Conservation (phyloP, 2,113 vertebrate genomes). For the Gymnorhina tibicen region DNA sequence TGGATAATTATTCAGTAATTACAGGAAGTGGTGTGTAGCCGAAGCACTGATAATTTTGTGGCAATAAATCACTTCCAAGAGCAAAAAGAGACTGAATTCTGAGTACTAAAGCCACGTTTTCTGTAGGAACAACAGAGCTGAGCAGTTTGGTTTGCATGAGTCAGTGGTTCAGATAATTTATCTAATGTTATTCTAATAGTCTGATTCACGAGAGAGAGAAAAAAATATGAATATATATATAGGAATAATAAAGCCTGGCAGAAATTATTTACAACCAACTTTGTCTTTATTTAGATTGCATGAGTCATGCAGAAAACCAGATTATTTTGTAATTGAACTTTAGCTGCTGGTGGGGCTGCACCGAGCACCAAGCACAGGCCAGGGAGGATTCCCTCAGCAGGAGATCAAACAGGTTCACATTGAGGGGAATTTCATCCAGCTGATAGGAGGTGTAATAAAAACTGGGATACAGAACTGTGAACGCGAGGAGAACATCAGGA, state of each 20-base stretch:
- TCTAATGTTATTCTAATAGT: slow-evolving; percentile 14
- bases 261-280: background rate
- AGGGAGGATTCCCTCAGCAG: background rate
- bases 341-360: background rate
- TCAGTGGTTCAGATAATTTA: slow-evolving; percentile 36
- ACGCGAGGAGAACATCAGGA: background rate
- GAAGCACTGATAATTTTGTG: background rate
- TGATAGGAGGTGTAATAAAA: background rate
- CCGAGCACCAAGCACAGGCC: background rate
- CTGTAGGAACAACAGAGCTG: background rate
- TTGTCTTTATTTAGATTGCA: background rate
- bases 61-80: background rate
- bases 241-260: slow-evolving; percentile 8
- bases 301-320: slow-evolving; percentile 17
- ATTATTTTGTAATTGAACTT: slow-evolving; percentile 6
- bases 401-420: background rate
- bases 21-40: background rate
- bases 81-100: background rate
- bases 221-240: background rate
- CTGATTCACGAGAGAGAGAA: slow-evolving; percentile 5
- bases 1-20: background rate
- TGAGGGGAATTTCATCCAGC: background rate
- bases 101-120: background rate
- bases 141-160: slow-evolving; percentile 1
- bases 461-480: background rate